A percentile compares a stretch with the other conserved stretches of the same genome.
These are phyloP conservation scores for Athetis lepigone DNA, from an alignment of 2,888 invertebrate genomes.

Conservation along the genomic window DNA sequence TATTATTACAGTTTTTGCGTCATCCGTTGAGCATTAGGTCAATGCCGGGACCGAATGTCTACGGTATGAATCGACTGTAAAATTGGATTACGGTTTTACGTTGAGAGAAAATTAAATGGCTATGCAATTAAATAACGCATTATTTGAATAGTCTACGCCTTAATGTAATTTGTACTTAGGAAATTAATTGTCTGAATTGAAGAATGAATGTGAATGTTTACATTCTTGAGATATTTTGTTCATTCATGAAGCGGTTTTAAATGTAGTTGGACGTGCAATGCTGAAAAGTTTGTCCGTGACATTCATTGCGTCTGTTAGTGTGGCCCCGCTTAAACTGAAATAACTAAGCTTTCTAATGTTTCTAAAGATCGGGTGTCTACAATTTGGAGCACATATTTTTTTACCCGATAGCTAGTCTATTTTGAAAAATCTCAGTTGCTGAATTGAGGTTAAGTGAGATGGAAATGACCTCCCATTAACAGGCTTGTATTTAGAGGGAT, in stretches of 20 bases:
- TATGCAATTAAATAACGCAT: background rate
- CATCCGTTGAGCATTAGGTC: constrained; percentile 50
- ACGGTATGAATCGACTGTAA: constrained; percentile 36
- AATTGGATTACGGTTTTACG: constrained; percentile 22
- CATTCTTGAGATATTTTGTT: constrained; percentile 16
- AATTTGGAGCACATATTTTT: background rate
- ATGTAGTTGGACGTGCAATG: background rate
- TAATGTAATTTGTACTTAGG: background rate
- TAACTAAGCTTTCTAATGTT: background rate
- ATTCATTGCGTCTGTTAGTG: constrained; percentile 7
- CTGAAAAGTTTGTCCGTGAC: constrained; percentile 1
- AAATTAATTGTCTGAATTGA: background rate
- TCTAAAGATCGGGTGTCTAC: background rate
- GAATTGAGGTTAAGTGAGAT: no score
- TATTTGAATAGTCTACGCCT: background rate
- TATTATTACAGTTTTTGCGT: constrained; percentile 39
- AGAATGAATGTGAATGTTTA: constrained; percentile 14
- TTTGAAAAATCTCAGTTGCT: no score
- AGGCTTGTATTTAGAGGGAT: no score
- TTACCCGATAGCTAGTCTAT: no score
- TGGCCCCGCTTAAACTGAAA: background rate
- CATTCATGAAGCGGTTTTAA: constrained; percentile 20
- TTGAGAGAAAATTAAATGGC: background rate
- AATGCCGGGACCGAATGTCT: constrained; percentile 47
- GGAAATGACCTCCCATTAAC: no score